Evolutionary conservation across 2,888 invertebrate genomes (phyloP).

Genomic region (Andrena praecox): DNA sequence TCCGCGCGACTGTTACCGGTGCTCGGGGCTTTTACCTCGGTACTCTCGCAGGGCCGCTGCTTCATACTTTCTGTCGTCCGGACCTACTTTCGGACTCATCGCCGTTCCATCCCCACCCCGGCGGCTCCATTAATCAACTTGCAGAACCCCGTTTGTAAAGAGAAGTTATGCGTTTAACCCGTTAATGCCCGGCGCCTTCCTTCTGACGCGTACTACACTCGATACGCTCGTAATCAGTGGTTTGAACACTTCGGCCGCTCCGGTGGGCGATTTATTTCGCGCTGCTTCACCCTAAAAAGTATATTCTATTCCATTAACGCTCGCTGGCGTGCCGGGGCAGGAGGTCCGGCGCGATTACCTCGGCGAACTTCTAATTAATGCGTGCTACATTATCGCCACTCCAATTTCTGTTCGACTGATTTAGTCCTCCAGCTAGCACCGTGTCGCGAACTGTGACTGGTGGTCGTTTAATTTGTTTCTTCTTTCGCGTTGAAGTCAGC

Average conservation of each 20-base stretch:
- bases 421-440: too few species aligned
- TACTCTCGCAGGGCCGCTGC: slow-evolving; percentile 46
- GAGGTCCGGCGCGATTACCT: too few species aligned
- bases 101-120: slow-evolving; percentile 20
- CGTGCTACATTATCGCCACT: too few species aligned
- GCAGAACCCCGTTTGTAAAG: slow-evolving; percentile 38
- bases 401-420: too few species aligned
- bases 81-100: slow-evolving; percentile 60
- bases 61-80: slow-evolving; percentile 51
- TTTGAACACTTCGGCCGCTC: not conserved
- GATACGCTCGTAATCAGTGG: not conserved
- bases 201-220: not conserved
- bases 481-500: too few species aligned
- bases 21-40: slow-evolving; percentile 64
- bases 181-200: slow-evolving; percentile 18
- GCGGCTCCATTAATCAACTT: slow-evolving; percentile 56
- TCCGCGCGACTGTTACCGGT: slow-evolving; percentile 57
- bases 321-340: not conserved
- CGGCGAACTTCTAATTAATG: too few species aligned
- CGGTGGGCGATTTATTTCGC: not conserved
- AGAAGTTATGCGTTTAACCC: slow-evolving; percentile 44
- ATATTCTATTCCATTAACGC: not conserved
- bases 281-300: not conserved
- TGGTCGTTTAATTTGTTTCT: too few species aligned
- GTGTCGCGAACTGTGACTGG: too few species aligned